Conservation (phyloP, 2,888 invertebrate genomes). For the Drosophila pegasa region DNA sequence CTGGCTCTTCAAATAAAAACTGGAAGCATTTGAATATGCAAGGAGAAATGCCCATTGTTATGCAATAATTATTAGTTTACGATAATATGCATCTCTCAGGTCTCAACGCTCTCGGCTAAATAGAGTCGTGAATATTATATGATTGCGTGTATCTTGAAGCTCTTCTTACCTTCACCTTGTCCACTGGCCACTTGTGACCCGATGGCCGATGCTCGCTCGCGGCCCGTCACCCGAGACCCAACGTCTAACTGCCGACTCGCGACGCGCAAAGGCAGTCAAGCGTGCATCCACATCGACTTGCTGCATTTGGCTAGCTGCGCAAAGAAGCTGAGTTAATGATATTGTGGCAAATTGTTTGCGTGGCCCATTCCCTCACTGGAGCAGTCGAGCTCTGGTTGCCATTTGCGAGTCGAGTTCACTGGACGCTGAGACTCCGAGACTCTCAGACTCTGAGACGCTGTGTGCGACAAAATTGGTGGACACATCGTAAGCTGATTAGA, state of each 20-base stretch:
- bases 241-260: neutral
- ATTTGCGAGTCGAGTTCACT: slow-evolving; percentile 7
- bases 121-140: neutral
- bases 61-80: slow-evolving; percentile 1
- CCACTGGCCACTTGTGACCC: neutral
- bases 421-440: too few species aligned
- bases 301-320: slow-evolving; percentile 6
- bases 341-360: slow-evolving; percentile 51
- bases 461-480: slow-evolving; percentile 37
- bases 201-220: neutral
- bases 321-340: slow-evolving; percentile 27
- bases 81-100: neutral
- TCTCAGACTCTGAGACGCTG: slow-evolving; percentile 14
- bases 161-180: neutral
- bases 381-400: neutral
- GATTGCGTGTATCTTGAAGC: neutral
- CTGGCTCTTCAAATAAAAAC: too few species aligned
- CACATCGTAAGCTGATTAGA: slow-evolving; percentile 72
- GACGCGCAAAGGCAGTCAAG: neutral
- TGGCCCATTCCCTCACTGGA: slow-evolving; percentile 4
- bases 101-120: neutral
- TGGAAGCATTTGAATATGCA: too few species aligned
- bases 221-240: neutral
- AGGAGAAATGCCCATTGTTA: neutral
- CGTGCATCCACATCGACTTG: slow-evolving; percentile 7